These are phyloP conservation scores for Tanypteryx hageni DNA, from an alignment of 2,888 invertebrate species.

Conservation along the genomic window DNA sequence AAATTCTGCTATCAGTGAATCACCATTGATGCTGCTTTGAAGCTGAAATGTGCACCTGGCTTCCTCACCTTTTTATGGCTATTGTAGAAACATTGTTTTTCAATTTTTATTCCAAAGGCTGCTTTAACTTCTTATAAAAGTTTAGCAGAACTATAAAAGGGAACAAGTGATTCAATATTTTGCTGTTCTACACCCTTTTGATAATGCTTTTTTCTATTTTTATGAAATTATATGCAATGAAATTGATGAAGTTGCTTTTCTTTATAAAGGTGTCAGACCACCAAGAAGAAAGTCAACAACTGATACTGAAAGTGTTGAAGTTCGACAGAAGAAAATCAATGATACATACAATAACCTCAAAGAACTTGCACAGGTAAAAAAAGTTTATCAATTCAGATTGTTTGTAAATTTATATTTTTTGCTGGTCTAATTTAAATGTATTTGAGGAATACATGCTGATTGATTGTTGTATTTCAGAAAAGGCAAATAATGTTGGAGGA, in stretches of 20 bases:
- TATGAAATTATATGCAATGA: not conserved
- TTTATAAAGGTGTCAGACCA: conserved; percentile 66
- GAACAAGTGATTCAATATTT: not conserved
- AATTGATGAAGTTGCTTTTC: not conserved
- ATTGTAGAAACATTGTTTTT: too few relatives aligned
- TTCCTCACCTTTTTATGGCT: too few relatives aligned
- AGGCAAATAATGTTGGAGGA: conserved; percentile 92
- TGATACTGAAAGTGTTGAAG: conserved; percentile 88
- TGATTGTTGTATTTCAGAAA: conserved; percentile 74
- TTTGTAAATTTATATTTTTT: not conserved
- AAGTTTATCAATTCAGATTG: too few relatives aligned
- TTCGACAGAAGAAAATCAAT: conserved; percentile 87
- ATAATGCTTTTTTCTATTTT: not conserved
- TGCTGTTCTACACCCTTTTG: not conserved
- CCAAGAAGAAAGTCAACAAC: conserved; percentile 74
- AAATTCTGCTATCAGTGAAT: too few relatives aligned
- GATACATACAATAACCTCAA: conserved; percentile 88
- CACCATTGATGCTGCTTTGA: too few relatives aligned
- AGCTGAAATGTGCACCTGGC: too few relatives aligned
- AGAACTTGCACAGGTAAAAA: conserved; percentile 81
- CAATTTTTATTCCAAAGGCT: too few relatives aligned
- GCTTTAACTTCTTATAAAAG: too few relatives aligned
- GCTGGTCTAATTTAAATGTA: not conserved
- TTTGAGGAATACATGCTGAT: not conserved
- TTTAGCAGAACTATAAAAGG: too few relatives aligned